phyloP scores from a whole-genome alignment of 2,797 vertebrate species.

The Takifugu rubripes region DNA sequence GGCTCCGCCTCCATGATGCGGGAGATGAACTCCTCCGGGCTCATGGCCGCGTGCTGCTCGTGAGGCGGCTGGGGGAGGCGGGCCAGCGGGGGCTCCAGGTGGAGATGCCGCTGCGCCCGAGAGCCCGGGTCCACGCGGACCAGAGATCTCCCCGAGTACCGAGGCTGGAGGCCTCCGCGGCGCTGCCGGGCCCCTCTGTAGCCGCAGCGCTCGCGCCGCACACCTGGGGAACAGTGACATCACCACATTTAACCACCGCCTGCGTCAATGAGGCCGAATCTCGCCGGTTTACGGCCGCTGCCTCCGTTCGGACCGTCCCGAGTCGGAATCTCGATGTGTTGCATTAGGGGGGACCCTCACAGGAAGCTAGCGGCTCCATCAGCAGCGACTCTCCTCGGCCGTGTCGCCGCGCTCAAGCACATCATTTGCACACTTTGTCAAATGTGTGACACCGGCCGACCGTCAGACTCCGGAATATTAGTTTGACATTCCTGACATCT shows the following conservation, averaged over 20 bases:
- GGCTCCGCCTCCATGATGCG: constrained; percentile 91
- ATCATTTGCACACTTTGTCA: not conserved
- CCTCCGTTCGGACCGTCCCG: no score
- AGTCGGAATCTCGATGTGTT: no score
- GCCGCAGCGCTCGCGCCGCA: constrained; percentile 87
- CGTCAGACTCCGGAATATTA: not conserved
- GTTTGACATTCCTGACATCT: not conserved
- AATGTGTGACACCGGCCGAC: not conserved
- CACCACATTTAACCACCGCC: not conserved
- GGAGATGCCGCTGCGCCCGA: constrained; percentile 60
- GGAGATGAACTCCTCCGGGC: constrained; percentile 87
- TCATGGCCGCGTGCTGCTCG: constrained; percentile 65
- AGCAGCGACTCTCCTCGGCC: no score
- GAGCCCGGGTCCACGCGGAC: constrained; percentile 40
- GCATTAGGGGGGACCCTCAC: no score
- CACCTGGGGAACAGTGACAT: constrained; percentile 68
- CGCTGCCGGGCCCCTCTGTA: constrained; percentile 82
- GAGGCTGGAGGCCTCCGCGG: constrained; percentile 68
- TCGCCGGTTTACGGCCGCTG: no score
- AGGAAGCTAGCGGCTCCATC: no score
- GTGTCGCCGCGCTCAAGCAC: not conserved
- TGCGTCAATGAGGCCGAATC: no score
- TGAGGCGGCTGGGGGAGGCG: constrained; percentile 50
- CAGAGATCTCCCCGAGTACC: constrained; percentile 29
- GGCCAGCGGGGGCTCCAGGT: constrained; percentile 51